Evolutionary conservation across 64 coral and sea anemone species (phyloP), one percentile per base, ranked within the genome.

Genomic region (Porites lutea): DNA sequence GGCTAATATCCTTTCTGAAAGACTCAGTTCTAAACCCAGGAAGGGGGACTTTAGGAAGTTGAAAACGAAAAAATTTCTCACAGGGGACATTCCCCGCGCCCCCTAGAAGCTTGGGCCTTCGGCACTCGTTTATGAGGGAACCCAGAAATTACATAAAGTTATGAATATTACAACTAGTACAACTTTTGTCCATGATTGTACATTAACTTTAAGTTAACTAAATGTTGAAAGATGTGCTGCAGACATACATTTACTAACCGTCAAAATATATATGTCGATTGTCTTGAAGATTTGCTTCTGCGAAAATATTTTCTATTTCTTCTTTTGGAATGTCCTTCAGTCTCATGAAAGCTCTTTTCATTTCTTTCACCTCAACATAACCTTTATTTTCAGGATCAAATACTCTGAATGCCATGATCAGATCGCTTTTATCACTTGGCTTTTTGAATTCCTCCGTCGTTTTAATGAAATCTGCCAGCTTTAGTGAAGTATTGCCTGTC

Each of bases 351-450:
- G 63, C 62, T 50, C 46, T 67, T 22, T 19, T 83, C 6, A 83
- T 21, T 49, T 83, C 81, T 11, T 83, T 63, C 5, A 59, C 63
- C 9, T 83, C 81, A 83, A 68, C 63, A 12, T 65, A 83, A 2
- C 81, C 81, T 83, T 68, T 83, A 67, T 83, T 67, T 11, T 83
- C 44, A 51, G 46, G 61, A 51, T 83, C 81, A 83, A 83, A 83
- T 18, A 83, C 81, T 22, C 63, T 83, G 62, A 83, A 83, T n/a
- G 45, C 62, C 81, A 83, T 83, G 14, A 83, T 83, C 9, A 83
- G 81, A 47, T 83, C 81, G 13, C 0, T 43, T 68, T 83, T 21
- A 49, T 67, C 62, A 8, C 48, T 59, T 50, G 81, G 62, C 46
- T 83, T 83, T 47, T 83, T 83, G 47, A 65, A 83, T 21, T 83